These are phyloP conservation scores for Pipistrellus nathusii DNA, from an alignment of 2,797 vertebrate genomes.

Conservation along the genomic window DNA sequence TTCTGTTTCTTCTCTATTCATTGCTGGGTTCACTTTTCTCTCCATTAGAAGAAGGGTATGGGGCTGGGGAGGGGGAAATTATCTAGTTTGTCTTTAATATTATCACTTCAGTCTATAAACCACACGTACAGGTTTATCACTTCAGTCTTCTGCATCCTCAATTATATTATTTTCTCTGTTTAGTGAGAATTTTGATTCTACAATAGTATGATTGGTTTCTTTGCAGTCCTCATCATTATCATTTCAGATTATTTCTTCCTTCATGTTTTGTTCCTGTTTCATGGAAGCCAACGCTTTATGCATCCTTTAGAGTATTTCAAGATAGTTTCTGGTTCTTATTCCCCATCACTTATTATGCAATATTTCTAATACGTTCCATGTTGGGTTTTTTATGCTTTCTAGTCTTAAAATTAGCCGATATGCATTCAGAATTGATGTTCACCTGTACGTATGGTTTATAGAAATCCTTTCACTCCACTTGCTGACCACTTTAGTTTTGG, in stretches of 20 bases:
- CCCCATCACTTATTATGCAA: neutral
- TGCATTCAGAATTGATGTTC: neutral
- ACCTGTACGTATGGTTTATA: neutral
- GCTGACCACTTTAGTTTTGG: neutral
- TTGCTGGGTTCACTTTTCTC: neutral
- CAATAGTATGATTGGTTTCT: neutral
- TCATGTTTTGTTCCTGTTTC: neutral
- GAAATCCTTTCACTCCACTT: neutral
- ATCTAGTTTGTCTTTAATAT: neutral
- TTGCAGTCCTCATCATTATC: neutral
- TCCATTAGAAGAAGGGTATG: fast-evolving
- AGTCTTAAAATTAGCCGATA: slow-evolving; percentile 16
- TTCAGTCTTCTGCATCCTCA: neutral
- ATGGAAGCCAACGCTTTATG: neutral
- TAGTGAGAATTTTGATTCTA: slow-evolving; percentile 4
- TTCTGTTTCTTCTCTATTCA: neutral
- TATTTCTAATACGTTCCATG: neutral
- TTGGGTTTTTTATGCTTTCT: neutral
- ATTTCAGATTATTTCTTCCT: slow-evolving; percentile 22
- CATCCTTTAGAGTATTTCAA: slow-evolving; percentile 13
- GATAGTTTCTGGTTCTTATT: neutral
- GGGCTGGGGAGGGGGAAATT: too few relatives aligned
- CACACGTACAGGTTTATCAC: too few relatives aligned
- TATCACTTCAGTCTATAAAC: neutral
- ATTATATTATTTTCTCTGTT: neutral